Evolutionary conservation across 92 coral and sea anemone genomes (phyloP), one percentile per base, ranked within the genome.

Genomic region (Virgularia gustaviana): DNA sequence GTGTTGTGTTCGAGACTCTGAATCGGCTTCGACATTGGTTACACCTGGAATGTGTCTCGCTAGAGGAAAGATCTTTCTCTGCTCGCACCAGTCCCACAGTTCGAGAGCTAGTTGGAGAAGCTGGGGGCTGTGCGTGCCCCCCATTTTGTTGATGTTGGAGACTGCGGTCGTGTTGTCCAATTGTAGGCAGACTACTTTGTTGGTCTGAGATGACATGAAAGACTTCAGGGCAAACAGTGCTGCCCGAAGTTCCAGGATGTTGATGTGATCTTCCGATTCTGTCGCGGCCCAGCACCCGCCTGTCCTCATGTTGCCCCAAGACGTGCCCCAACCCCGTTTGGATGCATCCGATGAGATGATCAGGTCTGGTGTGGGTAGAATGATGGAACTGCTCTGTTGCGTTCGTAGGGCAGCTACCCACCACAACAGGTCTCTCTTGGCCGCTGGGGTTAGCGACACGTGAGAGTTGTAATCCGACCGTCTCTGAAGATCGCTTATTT

Each of bases 31-130:
- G 13, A 59, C 62, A 72, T 82, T 88, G 37, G 36, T 44, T 49
- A 78, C 79, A 5, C 84, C 88, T n/a, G 88, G 88, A 11, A 85
- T 82, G 49, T 82, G 82, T 9, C 9, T 63, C 36, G 89, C 87
- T 28, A 86, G 35, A 6, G 73, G 38, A 12, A 78, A 81, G 22
- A 88, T 59, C 19, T 41, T 23, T 9, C 62, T 65, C 10, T 63
- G n/a, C 30, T 73, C 54, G 57, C 87, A 78, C 95, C 83, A 85
- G 13, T 25, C 45, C 95, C 85, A 85, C 18, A 79, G 38, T 67
- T 73, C 84, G 63, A 78, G 53, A 35, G 75, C 65, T 42, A 62
- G 75, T 13, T 77, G 65, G 31, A 76, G 74, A 35, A 80, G 73
- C 16, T 73, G 65, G 12, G 82, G 78, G 63, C 66, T 74, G 24